Conservation (phyloP, 2,888 invertebrate genomes). For the Caenorhabditis sp. region DNA sequence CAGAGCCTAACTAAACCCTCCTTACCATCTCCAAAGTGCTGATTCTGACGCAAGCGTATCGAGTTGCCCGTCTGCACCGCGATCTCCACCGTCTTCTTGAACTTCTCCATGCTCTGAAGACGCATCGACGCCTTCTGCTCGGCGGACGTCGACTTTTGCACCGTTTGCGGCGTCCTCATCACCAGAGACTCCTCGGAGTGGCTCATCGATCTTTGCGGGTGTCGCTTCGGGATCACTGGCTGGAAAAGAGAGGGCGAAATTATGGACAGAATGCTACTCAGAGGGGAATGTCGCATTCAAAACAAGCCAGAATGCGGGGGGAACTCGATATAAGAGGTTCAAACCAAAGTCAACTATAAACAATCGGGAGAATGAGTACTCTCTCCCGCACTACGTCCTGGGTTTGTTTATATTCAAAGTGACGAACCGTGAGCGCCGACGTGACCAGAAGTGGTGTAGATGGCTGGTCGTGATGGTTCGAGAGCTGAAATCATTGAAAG, state of each 20-base stretch:
- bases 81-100: slow-evolving; percentile 37
- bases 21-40: slow-evolving; percentile 37
- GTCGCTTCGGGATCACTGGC: slow-evolving; percentile 49
- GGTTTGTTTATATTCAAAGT: background rate
- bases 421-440: slow-evolving; percentile 53
- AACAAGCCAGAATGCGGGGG: too few species aligned
- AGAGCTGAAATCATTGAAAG: slow-evolving; percentile 5
- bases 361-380: too few species aligned
- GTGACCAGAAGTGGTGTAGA: slow-evolving; percentile 41
- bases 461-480: slow-evolving; percentile 10
- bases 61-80: slow-evolving; percentile 59
- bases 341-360: background rate
- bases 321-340: too few species aligned
- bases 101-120: background rate
- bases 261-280: too few species aligned
- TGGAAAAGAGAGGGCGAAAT: slow-evolving; percentile 13
- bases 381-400: background rate
- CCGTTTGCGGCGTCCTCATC: slow-evolving; percentile 45
- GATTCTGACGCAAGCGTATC: slow-evolving; percentile 54
- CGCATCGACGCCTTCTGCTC: background rate
- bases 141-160: slow-evolving; percentile 1
- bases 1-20: background rate
- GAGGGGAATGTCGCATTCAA: too few species aligned
- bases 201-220: background rate
- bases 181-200: slow-evolving; percentile 28